phyloP scores from a whole-genome alignment of 2,797 vertebrate genomes.

The Basileuterus tristriatus region DNA sequence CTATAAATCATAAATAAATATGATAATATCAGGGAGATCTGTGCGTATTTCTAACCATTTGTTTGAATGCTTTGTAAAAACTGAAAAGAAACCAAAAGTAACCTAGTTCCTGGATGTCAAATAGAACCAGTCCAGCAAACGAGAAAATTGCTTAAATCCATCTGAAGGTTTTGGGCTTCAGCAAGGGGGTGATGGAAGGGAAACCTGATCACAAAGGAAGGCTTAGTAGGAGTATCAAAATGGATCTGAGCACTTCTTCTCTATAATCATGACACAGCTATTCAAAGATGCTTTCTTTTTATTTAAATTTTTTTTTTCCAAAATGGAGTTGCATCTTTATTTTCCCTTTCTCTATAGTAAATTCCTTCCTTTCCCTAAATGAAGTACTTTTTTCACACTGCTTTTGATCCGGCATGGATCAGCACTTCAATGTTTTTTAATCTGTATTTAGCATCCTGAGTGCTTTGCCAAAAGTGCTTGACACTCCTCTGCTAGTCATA shows the following conservation, averaged over 20 bases:
- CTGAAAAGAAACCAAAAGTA: background rate
- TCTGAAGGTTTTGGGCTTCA: background rate
- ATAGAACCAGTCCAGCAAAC: background rate
- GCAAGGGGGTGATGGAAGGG: background rate
- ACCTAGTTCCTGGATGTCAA: accelerated
- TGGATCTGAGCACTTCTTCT: background rate
- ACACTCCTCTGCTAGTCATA: background rate
- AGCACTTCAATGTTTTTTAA: background rate
- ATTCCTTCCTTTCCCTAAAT: background rate
- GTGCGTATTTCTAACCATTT: background rate
- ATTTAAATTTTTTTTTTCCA: background rate
- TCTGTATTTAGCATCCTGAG: background rate
- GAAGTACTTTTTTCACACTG: background rate
- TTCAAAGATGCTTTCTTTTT: background rate
- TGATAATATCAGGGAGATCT: background rate
- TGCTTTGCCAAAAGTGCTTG: background rate
- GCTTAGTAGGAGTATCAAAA: background rate
- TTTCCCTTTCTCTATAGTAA: background rate
- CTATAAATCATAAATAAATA: background rate
- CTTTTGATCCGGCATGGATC: accelerated
- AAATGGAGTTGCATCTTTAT: background rate
- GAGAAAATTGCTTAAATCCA: background rate
- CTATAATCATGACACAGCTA: background rate
- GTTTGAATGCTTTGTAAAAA: background rate
- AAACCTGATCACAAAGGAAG: background rate